Conservation (phyloP, 2,797 vertebrate genomes). For the Enteromius thamalakanensis region DNA sequence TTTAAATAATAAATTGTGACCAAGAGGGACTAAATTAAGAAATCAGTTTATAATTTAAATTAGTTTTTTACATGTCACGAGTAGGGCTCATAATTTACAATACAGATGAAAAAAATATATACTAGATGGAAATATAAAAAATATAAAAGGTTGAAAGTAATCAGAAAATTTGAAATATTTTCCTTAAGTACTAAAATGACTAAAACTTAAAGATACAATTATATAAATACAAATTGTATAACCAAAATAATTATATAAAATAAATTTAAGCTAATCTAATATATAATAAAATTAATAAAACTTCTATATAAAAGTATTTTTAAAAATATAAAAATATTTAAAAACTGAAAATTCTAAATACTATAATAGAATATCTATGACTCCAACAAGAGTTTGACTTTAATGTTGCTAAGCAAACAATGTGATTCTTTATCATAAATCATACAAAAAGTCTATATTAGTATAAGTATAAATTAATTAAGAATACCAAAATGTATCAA, state of each 20-base stretch:
- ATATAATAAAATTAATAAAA: neutral
- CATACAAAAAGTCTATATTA: neutral
- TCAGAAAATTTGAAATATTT: neutral
- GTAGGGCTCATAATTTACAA: neutral
- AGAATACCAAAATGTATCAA: neutral
- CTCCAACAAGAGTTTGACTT: neutral
- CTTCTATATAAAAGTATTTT: neutral
- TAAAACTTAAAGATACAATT: neutral
- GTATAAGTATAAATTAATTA: neutral
- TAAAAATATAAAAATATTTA: too few species aligned
- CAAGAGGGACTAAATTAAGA: neutral
- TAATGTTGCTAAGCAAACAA: neutral
- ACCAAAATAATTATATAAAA: neutral
- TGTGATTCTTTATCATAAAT: neutral
- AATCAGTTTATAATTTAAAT: neutral
- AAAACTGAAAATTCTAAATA: neutral
- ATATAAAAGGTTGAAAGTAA: neutral
- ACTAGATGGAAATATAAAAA: neutral
- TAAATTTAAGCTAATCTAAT: neutral
- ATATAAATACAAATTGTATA: too few species aligned
- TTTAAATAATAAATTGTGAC: neutral
- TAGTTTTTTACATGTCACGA: neutral
- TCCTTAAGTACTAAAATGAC: neutral
- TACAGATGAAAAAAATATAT: neutral
- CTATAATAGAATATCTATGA: neutral